Conservation (phyloP, 2,113 vertebrate species). For the Antennarius striatus region DNA sequence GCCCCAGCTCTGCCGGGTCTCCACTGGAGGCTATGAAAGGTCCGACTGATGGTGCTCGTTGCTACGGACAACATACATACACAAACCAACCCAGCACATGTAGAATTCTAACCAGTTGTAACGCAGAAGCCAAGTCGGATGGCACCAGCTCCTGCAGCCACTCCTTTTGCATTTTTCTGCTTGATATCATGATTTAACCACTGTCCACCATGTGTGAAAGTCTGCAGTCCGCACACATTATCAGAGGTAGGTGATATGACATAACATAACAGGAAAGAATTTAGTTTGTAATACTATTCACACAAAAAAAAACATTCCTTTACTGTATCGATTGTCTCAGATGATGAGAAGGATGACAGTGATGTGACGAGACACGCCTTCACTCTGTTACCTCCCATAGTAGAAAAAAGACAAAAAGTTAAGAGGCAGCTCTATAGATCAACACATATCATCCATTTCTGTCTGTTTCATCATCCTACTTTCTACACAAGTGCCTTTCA, state of each 20-base stretch:
- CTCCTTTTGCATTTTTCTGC: not conserved
- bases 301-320: not conserved
- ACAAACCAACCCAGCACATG: not conserved
- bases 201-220: not conserved
- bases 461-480: slow-evolving; percentile 38
- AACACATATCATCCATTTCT: slow-evolving; percentile 12
- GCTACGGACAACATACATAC: not conserved
- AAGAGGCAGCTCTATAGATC: slow-evolving; percentile 5
- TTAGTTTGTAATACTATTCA: slow-evolving; percentile 1
- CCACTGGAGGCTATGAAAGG: not conserved
- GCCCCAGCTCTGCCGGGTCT: slow-evolving; percentile 1
- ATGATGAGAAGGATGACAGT: not conserved
- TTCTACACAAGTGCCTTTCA: slow-evolving; percentile 32
- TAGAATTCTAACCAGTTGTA: not conserved
- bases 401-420: too few species aligned
- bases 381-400: too few species aligned
- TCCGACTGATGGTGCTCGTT: slow-evolving; percentile 7
- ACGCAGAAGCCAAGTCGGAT: not conserved
- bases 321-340: not conserved
- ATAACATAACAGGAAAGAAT: not conserved
- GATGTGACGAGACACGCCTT: not conserved
- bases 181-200: too few species aligned
- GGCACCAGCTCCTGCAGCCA: too few species aligned
- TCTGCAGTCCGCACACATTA: not conserved
- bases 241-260: not conserved